phyloP scores from a whole-genome alignment of 2,797 vertebrate species.

The Sylvilagus floridanus region DNA sequence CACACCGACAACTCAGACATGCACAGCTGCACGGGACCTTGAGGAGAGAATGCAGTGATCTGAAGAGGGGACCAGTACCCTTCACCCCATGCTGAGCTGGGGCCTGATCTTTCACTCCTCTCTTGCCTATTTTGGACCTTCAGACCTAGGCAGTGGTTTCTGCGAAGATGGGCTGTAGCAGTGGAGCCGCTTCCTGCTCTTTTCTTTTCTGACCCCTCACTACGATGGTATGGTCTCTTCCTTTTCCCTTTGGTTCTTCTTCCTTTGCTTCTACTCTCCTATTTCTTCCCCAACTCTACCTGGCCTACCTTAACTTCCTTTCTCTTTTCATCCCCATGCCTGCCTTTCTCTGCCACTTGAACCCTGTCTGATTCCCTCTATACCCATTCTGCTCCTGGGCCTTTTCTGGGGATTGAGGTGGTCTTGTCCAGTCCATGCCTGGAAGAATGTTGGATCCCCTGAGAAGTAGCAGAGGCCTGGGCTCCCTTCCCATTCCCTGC shows the following conservation, averaged over 20 bases:
- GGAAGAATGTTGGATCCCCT: background rate
- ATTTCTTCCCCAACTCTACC: background rate
- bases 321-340: background rate
- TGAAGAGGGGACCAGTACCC: background rate
- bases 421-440: background rate
- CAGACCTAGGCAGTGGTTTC: background rate
- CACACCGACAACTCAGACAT: conserved; percentile 89
- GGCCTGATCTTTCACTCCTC: background rate
- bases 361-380: background rate
- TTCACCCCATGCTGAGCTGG: background rate
- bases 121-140: background rate
- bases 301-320: background rate
- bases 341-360: background rate
- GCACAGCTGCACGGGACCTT: conserved; percentile 90
- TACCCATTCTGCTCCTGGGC: background rate
- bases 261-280: background rate
- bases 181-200: background rate
- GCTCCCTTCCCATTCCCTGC: background rate
- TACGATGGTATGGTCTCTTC: background rate
- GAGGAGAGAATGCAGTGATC: background rate
- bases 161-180: background rate
- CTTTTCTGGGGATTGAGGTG: background rate
- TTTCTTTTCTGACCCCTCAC: background rate
- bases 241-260: background rate
- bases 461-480: background rate